phyloP scores from a whole-genome alignment of 2,888 invertebrate genomes.

The Agapetus fuscipes region DNA sequence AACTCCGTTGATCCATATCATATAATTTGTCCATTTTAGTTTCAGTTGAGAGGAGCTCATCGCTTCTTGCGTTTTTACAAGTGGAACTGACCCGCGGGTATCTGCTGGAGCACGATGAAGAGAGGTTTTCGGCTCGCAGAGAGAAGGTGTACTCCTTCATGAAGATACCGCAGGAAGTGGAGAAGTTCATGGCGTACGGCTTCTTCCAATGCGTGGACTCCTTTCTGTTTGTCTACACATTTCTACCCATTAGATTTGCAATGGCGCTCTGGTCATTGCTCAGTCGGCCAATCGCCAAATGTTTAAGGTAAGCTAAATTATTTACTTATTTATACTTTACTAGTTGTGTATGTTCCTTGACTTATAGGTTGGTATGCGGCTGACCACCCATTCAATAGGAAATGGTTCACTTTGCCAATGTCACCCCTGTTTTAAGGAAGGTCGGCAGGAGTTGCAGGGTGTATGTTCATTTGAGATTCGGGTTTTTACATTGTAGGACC shows the following conservation, averaged over 20 bases:
- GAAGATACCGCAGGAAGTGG: constrained; percentile 86
- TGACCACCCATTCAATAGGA: no score
- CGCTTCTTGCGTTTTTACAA: constrained; percentile 61
- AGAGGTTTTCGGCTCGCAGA: constrained; percentile 84
- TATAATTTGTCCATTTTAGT: not conserved
- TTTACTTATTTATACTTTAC: not conserved
- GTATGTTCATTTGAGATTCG: no score
- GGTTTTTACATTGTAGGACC: no score
- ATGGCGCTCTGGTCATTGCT: constrained; percentile 77
- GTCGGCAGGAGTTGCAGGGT: no score
- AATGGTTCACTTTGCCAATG: no score
- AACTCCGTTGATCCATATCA: not conserved
- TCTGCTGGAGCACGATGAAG: constrained; percentile 89
- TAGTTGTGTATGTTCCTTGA: no score
- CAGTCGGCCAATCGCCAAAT: constrained; percentile 61
- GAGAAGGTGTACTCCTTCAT: constrained; percentile 96
- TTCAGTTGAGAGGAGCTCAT: constrained; percentile 31
- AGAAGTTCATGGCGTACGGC: constrained; percentile 88
- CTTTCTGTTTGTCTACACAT: constrained; percentile 94
- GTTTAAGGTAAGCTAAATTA: constrained; percentile 52
- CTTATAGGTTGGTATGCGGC: no score
- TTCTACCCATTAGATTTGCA: constrained; percentile 85
- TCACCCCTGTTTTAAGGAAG: no score
- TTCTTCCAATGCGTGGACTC: constrained; percentile 96
- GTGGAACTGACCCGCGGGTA: constrained; percentile 90